Evolutionary conservation across 1,140 invertebrate species (phyloP), one percentile per base, ranked within the genome.

Genomic region (Trachymyrmex cornetzi): DNA sequence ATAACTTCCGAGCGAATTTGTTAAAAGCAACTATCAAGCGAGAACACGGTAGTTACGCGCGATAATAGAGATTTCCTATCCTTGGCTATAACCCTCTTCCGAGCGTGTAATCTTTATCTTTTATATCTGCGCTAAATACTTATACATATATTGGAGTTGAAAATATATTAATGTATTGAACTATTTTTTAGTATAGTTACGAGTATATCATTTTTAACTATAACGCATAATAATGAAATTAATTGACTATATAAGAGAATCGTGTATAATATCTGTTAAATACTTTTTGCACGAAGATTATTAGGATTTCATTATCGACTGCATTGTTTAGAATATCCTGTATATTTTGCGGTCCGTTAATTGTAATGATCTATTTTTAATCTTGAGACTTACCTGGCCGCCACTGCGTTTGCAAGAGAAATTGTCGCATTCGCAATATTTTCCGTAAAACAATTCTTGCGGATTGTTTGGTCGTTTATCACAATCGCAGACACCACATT

Each of bases 341-440:
- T 6, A 34, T 59, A 57, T 27, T 34, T 67, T 44, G 30, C 14
- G n/a, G 34, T 34, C 19, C 9, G 1, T 30, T 59, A 22, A 50
- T 50, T 55, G 3, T 9, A 50, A 50, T 50, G 3, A 50, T 16
- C 0, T 50, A 3, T 57, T 9, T 55, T 24, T 55, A 48, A n/a
- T 30, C 11, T 27, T 22, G 14, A 24, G 50, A 86, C 75, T 72
- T 61, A 94, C 93, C 87, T 90, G 50, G 34, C 95, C 96, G 67
- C 96, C 95, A 91, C 96, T 95, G 59, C 96, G 95, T 77, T 96
- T 96, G 91, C 97, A 98, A 38, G 96, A 96, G 91, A 97, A 97
- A 91, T 97, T 96, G 93, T 98, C 97, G 93, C 97, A 98, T 92
- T 98, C 96, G 92, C 98, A 98, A 92, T 95, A 98, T 30, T 95